Evolutionary conservation across 1,140 invertebrate genomes (phyloP).

Genomic region (Trichomalopsis sarcophagae): DNA sequence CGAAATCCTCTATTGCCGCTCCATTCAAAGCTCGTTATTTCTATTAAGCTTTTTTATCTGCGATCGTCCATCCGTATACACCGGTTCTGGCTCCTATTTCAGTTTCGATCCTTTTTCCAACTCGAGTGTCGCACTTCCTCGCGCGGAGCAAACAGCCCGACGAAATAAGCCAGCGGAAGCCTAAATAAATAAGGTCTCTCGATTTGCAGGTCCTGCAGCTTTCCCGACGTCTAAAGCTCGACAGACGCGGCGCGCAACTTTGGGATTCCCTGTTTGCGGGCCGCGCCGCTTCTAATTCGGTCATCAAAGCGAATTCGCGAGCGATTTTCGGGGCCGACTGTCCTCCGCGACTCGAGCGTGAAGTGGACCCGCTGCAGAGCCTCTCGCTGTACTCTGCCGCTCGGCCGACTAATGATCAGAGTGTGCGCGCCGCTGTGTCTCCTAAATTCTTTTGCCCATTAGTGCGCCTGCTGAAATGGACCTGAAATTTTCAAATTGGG

Average conservation of each 20-base stretch:
- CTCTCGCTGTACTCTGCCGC: constrained; percentile 62
- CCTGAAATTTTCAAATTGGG: constrained; percentile 4
- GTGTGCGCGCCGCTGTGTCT: neutral
- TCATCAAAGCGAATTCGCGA: constrained; percentile 69
- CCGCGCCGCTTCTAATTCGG: constrained; percentile 68
- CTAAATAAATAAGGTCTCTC: constrained; percentile 28
- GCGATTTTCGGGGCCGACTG: constrained; percentile 63
- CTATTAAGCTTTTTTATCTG: constrained; percentile 17
- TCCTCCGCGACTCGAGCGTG: constrained; percentile 61
- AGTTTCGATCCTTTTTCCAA: neutral
- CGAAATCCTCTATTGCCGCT: constrained; percentile 32
- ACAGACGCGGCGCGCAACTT: constrained; percentile 17
- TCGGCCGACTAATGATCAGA: constrained; percentile 65
- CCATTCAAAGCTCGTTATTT: constrained; percentile 36
- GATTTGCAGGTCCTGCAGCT: constrained; percentile 37
- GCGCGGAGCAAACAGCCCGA: no score
- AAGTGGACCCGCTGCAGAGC: constrained; percentile 58
- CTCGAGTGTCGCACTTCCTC: neutral
- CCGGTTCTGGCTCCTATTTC: neutral
- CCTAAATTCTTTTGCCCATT: constrained; percentile 6
- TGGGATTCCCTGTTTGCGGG: constrained; percentile 37
- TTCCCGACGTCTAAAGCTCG: neutral
- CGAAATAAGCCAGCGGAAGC: neutral
- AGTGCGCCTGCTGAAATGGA: constrained; percentile 25
- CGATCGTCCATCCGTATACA: neutral